Evolutionary conservation across 2,888 invertebrate species (phyloP).

Genomic region (Seira sanloemensis): DNA sequence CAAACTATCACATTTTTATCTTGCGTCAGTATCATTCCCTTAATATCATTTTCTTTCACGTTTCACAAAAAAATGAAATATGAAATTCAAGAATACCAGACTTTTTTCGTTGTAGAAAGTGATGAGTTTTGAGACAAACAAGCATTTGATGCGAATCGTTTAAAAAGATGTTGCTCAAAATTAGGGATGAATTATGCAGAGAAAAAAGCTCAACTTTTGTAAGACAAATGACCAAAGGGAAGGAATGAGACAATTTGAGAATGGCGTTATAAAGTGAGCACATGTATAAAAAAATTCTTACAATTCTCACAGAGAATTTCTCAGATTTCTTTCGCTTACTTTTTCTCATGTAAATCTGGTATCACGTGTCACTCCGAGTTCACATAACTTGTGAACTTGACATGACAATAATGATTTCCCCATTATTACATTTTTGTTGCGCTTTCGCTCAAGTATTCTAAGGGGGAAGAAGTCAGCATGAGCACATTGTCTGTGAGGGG

Average conservation of each 20-base stretch:
- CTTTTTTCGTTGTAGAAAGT: background rate
- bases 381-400: conserved; percentile 57
- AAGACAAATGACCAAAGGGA: background rate
- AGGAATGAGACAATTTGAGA: too few relatives aligned
- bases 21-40: background rate
- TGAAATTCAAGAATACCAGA: too few relatives aligned
- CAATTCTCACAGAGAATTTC: background rate
- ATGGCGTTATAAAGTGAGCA: too few relatives aligned
- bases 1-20: background rate
- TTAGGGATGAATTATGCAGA: too few relatives aligned
- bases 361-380: conserved; percentile 25
- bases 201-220: background rate
- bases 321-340: too few relatives aligned
- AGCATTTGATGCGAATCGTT: too few relatives aligned
- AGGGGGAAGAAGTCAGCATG: background rate
- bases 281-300: background rate
- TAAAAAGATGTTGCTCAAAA: background rate
- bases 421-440: conserved; percentile 33
- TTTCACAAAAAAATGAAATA: background rate
- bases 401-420: conserved; percentile 56
- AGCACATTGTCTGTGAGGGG: conserved; percentile 23
- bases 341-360: background rate
- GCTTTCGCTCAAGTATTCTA: background rate
- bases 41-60: background rate
- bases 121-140: background rate